phyloP scores from a whole-genome alignment of 2,888 invertebrate species.

The Podabrus alpinus region DNA sequence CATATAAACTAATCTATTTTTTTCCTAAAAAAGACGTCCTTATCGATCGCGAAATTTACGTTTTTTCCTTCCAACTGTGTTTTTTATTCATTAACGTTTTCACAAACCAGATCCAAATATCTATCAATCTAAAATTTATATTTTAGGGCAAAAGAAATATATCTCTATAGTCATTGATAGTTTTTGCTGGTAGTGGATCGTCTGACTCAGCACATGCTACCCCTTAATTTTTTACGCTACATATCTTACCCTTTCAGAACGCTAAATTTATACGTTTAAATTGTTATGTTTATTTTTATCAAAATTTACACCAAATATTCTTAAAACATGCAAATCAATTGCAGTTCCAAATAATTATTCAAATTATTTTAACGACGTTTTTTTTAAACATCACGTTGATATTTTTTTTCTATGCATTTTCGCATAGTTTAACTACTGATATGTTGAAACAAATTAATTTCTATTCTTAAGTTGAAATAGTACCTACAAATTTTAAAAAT shows the following conservation, averaged over 20 bases:
- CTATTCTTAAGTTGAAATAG: too few relatives aligned
- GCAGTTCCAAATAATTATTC: too few relatives aligned
- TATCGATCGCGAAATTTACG: background rate
- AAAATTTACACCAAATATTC: background rate
- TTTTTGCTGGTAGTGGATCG: constrained; percentile 46
- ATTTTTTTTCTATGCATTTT: too few relatives aligned
- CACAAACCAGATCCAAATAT: background rate
- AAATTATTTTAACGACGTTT: too few relatives aligned
- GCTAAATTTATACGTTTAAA: constrained; percentile 18
- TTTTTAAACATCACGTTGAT: too few relatives aligned
- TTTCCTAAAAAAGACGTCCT: background rate
- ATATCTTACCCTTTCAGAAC: constrained; percentile 45
- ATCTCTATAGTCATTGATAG: constrained; percentile 50
- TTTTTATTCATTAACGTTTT: background rate
- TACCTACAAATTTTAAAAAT: too few relatives aligned
- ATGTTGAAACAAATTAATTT: too few relatives aligned
- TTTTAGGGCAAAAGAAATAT: constrained; percentile 15
- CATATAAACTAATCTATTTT: background rate
- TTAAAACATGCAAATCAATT: background rate
- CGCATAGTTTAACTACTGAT: too few relatives aligned
- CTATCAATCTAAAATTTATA: constrained; percentile 12
- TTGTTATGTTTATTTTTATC: constrained; percentile 9
- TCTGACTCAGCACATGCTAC: constrained; percentile 55
- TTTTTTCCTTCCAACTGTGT: background rate
- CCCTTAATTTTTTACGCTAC: constrained; percentile 52